Percentiles rank a stretch among this genome's conserved stretches.
Conservation (phyloP, 2,797 vertebrate species). For the Esox masquinongy region DNA sequence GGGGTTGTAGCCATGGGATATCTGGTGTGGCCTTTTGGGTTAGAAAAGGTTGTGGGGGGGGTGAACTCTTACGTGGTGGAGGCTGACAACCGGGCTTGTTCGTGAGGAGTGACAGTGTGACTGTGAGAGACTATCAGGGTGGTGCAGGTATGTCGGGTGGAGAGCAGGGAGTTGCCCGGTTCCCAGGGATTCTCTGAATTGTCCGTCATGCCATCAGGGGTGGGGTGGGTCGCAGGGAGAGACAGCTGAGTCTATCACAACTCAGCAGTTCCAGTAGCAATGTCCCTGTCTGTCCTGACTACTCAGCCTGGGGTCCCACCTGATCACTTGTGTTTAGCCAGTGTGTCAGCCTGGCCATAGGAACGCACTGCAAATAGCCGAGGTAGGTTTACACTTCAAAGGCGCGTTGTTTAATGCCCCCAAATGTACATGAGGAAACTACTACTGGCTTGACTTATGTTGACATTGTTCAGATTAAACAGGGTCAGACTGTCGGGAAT, state of each 20-base stretch:
- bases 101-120: too few species aligned
- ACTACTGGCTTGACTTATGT: too few species aligned
- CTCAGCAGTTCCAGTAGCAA: constrained; percentile 21
- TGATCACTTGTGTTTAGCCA: not conserved
- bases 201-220: constrained; percentile 9
- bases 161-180: constrained; percentile 31
- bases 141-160: not conserved
- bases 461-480: not conserved
- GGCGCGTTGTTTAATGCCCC: not conserved
- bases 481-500: not conserved
- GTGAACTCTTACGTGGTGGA: constrained; percentile 5
- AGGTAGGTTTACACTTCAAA: not conserved
- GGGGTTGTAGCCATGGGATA: not conserved
- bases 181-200: constrained; percentile 65
- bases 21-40: not conserved
- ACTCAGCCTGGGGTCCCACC: not conserved
- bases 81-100: constrained; percentile 5
- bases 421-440: too few species aligned
- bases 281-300: not conserved
- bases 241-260: constrained; percentile 59
- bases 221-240: not conserved
- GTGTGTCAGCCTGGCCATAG: not conserved
- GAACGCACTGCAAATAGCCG: not conserved
- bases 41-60: not conserved
- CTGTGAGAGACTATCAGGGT: not conserved